Evolutionary conservation across 1,140 invertebrate species (phyloP), one percentile per base, ranked within the genome.

Genomic region (Lepidurus packardi): DNA sequence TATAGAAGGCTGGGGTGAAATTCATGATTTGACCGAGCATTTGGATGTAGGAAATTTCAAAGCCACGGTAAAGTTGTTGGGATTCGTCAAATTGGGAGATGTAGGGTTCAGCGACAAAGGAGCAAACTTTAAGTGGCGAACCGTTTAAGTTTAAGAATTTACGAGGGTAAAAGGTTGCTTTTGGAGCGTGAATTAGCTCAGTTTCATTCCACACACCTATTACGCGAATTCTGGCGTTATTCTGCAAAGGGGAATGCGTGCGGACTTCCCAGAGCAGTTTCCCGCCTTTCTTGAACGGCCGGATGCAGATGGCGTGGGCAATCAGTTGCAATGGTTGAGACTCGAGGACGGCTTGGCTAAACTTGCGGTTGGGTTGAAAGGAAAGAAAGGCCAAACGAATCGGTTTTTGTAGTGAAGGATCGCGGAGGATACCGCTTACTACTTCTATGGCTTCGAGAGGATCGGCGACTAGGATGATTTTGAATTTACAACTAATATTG

Each of bases 1-100:
- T 79, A 43, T 74, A 47, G 41, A 82, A 81, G 42, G 76, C 76
- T 45, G 80, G 75, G 0, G 44, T 74, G 78, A 82, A 82, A 75
- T 82, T 81, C 9, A 82, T 78, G 10, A 77, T 75, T 24, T 80
- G 73, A 7, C 73, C 78, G 0, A 78, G 43, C 7, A 74, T 41
- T 24, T 42, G 78, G 8, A 78, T 74, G 11, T 75, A 43, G 43
- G 43, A 45, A 11, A 73, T 42, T 34, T 78, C 78, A 5, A 43
- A 7, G 11, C 78, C 78, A 41, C 78, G 47, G 24, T 21, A 24
- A 65, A 65, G 8, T 65, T 16, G 53, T n/a, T 16, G 53, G 7
- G 53, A 13, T 16, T 65, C 53, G 53, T 65, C 21, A 21, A 65
- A 65, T 65, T 65, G 53, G 13, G 53, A n/a, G 21, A 65, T 65